Conservation (phyloP, 2,113 vertebrate species). For the Passer domesticus region DNA sequence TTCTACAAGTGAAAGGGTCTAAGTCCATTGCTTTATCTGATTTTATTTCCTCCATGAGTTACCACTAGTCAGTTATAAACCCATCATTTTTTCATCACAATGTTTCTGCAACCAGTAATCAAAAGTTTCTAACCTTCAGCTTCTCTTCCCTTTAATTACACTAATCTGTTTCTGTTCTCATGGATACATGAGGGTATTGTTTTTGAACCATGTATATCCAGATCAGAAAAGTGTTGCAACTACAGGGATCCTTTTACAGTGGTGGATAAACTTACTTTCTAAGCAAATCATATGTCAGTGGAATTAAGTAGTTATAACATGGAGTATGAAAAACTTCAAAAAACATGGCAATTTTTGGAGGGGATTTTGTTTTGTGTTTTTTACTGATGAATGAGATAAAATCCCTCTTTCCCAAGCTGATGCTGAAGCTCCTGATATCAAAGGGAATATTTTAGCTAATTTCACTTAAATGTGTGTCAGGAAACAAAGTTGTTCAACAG, state of each 20-base stretch:
- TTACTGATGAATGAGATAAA: neutral
- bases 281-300: neutral
- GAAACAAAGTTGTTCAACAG: neutral
- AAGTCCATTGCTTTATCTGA: neutral
- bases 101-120: neutral
- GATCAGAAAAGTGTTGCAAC: neutral
- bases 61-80: neutral
- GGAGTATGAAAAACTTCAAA: neutral
- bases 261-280: neutral
- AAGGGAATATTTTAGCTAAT: neutral
- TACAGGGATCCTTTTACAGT: neutral
- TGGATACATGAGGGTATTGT: neutral
- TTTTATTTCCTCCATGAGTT: neutral
- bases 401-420: neutral
- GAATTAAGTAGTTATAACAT: neutral
- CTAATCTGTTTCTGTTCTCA: neutral
- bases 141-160: neutral
- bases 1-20: neutral
- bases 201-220: neutral
- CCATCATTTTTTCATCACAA: neutral
- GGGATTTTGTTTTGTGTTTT: neutral
- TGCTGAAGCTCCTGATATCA: neutral
- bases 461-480: neutral
- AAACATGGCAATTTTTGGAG: neutral
- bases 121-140: neutral